phyloP scores from a whole-genome alignment of 2,888 invertebrate genomes.

The Drosophila meridiana region DNA sequence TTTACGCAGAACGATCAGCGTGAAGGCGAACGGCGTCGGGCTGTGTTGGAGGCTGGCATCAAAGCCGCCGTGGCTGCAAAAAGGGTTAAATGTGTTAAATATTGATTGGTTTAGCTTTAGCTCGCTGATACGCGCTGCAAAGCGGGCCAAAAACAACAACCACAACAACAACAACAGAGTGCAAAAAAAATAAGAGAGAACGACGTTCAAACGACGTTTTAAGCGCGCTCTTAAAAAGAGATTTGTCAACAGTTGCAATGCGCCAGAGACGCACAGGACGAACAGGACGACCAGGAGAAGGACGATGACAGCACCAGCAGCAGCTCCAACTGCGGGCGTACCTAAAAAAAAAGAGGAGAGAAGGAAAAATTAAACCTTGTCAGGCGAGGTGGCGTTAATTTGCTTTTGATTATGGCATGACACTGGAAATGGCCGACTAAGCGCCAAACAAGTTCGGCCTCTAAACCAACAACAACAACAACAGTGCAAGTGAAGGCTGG shows the following conservation, averaged over 20 bases:
- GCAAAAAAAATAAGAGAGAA: constrained; percentile 35
- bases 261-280: constrained; percentile 37
- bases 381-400: constrained; percentile 69
- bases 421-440: constrained; percentile 56
- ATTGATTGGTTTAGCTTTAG: constrained; percentile 74
- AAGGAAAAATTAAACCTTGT: constrained; percentile 48
- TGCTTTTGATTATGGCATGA: constrained; percentile 72
- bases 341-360: not conserved
- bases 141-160: constrained; percentile 30
- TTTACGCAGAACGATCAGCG: constrained; percentile 72
- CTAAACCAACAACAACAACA: constrained; percentile 28
- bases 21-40: constrained; percentile 5
- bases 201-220: constrained; percentile 74
- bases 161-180: constrained; percentile 6
- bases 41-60: constrained; percentile 23
- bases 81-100: constrained; percentile 80
- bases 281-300: not conserved
- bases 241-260: constrained; percentile 79
- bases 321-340: constrained; percentile 37
- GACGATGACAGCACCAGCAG: not conserved
- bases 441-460: constrained; percentile 37
- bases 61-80: constrained; percentile 49
- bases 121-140: constrained; percentile 46
- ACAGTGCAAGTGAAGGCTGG: not conserved
- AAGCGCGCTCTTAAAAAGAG: constrained; percentile 79